phyloP scores from a whole-genome alignment of 2,888 invertebrate genomes.

The Mythimna ferrago region DNA sequence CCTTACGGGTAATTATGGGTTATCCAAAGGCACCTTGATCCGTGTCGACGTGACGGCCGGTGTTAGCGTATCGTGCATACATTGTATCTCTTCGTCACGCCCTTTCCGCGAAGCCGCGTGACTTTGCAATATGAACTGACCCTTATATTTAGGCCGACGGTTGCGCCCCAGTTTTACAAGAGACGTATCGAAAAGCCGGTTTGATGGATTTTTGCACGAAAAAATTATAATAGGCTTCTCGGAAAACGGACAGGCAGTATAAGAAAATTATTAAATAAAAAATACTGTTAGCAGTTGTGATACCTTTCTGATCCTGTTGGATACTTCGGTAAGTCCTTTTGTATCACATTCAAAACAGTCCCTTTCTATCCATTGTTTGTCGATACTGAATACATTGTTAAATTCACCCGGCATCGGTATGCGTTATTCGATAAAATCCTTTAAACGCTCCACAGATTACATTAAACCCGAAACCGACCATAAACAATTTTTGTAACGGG shows the following conservation, averaged over 20 bases:
- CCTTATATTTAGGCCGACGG: constrained; percentile 66
- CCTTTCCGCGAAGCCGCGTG: constrained; percentile 62
- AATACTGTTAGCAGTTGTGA: constrained; percentile 15
- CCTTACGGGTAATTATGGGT: constrained; percentile 1
- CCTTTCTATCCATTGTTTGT: constrained; percentile 31
- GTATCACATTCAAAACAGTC: constrained; percentile 23
- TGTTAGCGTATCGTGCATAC: constrained; percentile 47
- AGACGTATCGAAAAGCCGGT: constrained; percentile 57
- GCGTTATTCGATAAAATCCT: constrained; percentile 27
- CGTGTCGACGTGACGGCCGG: constrained; percentile 34
- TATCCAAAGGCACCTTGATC: constrained; percentile 42
- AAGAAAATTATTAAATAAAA: constrained; percentile 27
- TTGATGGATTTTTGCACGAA: constrained; percentile 48
- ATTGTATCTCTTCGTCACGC: constrained; percentile 55
- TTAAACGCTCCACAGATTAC: constrained; percentile 37
- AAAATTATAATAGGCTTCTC: constrained; percentile 38
- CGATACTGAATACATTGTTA: constrained; percentile 9
- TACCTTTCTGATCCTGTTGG: constrained; percentile 29
- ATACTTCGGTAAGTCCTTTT: constrained; percentile 12
- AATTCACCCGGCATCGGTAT: constrained; percentile 10
- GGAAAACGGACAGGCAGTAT: neutral
- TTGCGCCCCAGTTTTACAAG: constrained; percentile 66
- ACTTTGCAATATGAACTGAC: constrained; percentile 69
- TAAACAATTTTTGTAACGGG: constrained; percentile 53
- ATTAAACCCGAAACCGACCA: constrained; percentile 24